These are phyloP conservation scores for Iguana delicatissima DNA, from an alignment of 2,797 vertebrate species.

Conservation along the genomic window DNA sequence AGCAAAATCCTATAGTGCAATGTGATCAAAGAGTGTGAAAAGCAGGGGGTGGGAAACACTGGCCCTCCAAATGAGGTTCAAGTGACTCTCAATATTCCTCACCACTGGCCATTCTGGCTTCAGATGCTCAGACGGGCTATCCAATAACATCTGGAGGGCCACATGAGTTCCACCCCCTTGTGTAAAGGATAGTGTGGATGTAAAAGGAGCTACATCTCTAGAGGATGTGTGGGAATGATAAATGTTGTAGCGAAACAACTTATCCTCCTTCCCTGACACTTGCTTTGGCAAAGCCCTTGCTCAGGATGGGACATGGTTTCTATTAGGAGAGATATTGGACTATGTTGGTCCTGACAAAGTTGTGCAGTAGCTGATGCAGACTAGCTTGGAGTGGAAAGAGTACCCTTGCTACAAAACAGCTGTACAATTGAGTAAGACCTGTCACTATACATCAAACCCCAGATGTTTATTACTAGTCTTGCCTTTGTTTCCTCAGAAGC, in stretches of 20 bases:
- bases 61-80: background rate
- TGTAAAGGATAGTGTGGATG: background rate
- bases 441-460: background rate
- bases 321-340: background rate
- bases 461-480: background rate
- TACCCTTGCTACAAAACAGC: background rate
- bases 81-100: background rate
- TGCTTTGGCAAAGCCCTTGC: background rate
- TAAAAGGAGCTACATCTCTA: background rate
- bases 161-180: too few species aligned
- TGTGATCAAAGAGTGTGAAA: background rate
- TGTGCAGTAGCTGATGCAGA: background rate
- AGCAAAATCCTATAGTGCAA: too few species aligned
- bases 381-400: background rate
- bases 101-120: too few species aligned
- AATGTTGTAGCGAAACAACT: background rate
- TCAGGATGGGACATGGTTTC: background rate
- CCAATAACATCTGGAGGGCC: too few species aligned
- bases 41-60: background rate
- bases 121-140: too few species aligned
- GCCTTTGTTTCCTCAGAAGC: background rate
- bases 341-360: background rate
- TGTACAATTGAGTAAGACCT: too few species aligned
- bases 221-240: background rate
- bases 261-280: background rate